Conservation (phyloP, 2,113 vertebrate genomes). For the Poecile atricapillus region DNA sequence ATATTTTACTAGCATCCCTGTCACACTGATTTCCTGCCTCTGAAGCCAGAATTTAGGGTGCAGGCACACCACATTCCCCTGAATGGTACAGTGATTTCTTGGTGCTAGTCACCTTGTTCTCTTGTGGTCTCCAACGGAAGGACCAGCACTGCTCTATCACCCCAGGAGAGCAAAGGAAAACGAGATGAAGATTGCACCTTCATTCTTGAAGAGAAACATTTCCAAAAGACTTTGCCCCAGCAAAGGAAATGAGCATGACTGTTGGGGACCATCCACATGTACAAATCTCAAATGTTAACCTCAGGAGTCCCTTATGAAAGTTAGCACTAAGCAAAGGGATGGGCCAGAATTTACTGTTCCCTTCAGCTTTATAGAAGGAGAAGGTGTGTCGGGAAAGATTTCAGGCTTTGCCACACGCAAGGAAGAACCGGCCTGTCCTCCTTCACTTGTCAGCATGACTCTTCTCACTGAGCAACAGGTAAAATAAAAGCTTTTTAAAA, state of each 20-base stretch:
- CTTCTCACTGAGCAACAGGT: neutral
- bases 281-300: neutral
- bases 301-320: neutral
- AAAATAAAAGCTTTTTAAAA: neutral
- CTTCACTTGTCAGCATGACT: neutral
- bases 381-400: neutral
- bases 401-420: neutral
- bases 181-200: neutral
- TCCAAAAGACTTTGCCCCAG: neutral
- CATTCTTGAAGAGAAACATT: neutral
- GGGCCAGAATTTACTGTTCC: neutral
- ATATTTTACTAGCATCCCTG: neutral
- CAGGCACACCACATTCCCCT: neutral
- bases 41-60: neutral
- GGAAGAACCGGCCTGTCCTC: neutral
- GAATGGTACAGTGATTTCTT: neutral
- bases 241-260: neutral
- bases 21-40: neutral
- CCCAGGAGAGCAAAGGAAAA: neutral
- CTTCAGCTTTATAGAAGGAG: neutral
- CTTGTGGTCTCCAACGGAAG: neutral
- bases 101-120: neutral
- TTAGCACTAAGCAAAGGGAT: neutral
- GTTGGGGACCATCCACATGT: neutral
- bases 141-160: neutral